Conservation (phyloP, 2,888 invertebrate species). For the Cylloceria caligata region DNA sequence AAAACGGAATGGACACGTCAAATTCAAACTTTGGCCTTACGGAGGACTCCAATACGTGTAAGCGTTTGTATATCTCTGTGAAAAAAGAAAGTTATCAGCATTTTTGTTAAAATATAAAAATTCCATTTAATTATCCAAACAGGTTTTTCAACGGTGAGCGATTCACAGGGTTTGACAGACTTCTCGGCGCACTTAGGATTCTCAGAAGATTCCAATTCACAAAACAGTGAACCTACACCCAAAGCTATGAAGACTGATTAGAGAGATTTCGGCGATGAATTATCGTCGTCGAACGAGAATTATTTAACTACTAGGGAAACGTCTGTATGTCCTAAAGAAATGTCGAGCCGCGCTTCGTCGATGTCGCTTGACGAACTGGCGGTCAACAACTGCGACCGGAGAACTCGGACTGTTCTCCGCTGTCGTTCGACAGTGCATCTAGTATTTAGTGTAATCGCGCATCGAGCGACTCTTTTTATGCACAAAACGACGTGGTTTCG, state of each 20-base stretch:
- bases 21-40: constrained; percentile 94
- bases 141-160: constrained; percentile 96
- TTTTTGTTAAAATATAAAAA: constrained; percentile 2
- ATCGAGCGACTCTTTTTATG: constrained; percentile 42
- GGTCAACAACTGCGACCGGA: not conserved
- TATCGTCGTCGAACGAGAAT: constrained; percentile 21
- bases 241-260: constrained; percentile 93
- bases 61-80: constrained; percentile 81
- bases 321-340: constrained; percentile 24
- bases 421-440: constrained; percentile 23
- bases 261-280: constrained; percentile 73
- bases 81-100: constrained; percentile 36
- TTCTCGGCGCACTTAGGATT: constrained; percentile 94
- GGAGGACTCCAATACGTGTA: constrained; percentile 97
- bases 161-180: constrained; percentile 95
- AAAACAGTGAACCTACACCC: constrained; percentile 92
- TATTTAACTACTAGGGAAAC: constrained; percentile 19
- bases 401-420: not conserved
- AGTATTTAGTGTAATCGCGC: constrained; percentile 40
- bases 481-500: constrained; percentile 42
- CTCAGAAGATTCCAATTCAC: constrained; percentile 96
- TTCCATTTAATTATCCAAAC: too few species aligned
- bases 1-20: constrained; percentile 90
- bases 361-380: not conserved
- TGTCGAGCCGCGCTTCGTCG: constrained; percentile 2